These are phyloP conservation scores for Disparrhopalites patrizii DNA, from an alignment of 2,888 invertebrate species.

Conservation along the genomic window DNA sequence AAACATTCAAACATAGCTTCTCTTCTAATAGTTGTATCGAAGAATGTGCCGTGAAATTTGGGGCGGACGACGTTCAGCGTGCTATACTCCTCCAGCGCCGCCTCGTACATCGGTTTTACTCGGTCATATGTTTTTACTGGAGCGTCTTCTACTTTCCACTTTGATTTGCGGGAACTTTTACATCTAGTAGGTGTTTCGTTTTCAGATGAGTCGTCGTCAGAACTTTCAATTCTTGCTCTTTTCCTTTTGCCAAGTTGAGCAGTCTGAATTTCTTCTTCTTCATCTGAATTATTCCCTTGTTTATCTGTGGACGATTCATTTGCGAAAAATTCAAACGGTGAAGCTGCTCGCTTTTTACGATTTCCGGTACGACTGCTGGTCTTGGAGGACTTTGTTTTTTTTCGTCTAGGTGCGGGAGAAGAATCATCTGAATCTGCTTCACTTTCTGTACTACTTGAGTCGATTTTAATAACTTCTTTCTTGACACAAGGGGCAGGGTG, in stretches of 20 bases:
- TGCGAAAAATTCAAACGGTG: conserved; percentile 44
- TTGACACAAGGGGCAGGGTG: conserved; percentile 52
- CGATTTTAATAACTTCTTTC: conserved; percentile 22
- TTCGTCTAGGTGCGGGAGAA: conserved; percentile 10
- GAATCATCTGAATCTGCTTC: conserved; percentile 12
- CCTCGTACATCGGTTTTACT: conserved; percentile 45
- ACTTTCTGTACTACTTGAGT: conserved; percentile 22
- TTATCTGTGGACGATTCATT: too few species aligned
- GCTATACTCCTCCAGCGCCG: conserved; percentile 41
- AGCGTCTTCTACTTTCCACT: background rate
- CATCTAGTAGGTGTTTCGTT: background rate
- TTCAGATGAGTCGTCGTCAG: background rate
- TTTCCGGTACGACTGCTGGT: conserved; percentile 17
- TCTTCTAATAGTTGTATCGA: conserved; percentile 45
- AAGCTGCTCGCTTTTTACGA: conserved; percentile 24
- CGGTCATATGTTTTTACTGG: conserved; percentile 40
- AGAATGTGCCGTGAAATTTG: conserved; percentile 47
- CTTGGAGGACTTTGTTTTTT: background rate
- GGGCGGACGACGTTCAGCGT: conserved; percentile 26
- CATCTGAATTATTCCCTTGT: conserved; percentile 9
- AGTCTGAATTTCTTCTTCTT: background rate
- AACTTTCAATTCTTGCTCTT: background rate
- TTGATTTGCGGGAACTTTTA: background rate
- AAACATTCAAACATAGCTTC: conserved; percentile 53
- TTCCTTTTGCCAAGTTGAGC: background rate